These are phyloP conservation scores for Nesogale talazaci DNA, from an alignment of 2,113 vertebrate species.

Conservation along the genomic window DNA sequence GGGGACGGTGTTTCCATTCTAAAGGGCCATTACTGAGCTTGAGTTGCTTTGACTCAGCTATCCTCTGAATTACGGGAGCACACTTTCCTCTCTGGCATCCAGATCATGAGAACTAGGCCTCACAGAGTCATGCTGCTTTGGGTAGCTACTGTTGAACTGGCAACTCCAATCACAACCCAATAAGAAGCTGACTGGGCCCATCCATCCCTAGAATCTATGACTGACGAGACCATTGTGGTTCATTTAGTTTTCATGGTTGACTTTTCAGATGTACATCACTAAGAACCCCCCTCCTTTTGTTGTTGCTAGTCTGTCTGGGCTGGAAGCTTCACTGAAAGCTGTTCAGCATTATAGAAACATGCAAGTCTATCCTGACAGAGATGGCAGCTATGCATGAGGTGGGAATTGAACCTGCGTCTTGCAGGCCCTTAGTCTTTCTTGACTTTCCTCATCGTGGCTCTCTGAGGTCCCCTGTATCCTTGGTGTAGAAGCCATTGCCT, in stretches of 20 bases:
- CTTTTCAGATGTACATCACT: background rate
- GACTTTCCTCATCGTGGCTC: background rate
- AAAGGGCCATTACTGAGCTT: background rate
- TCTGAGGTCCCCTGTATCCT: accelerated
- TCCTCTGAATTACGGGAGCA: accelerated
- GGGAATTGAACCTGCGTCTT: background rate
- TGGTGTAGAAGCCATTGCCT: no score
- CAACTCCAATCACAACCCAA: background rate
- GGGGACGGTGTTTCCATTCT: accelerated
- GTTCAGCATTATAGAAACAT: background rate
- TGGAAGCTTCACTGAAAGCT: background rate
- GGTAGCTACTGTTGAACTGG: background rate
- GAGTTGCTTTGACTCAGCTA: background rate
- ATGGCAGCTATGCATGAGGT: background rate
- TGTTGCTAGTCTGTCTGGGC: background rate
- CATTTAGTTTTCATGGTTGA: background rate
- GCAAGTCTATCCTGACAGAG: background rate
- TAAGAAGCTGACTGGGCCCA: background rate
- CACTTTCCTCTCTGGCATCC: background rate
- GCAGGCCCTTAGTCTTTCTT: background rate
- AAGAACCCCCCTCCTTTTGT: background rate
- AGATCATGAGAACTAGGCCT: background rate
- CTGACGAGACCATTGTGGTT: background rate
- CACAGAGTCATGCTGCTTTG: background rate
- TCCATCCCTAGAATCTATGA: background rate